A percentile compares a stretch with the other conserved stretches of the same genome.
These are phyloP conservation scores for Epinephelus awoara DNA, from an alignment of 2,797 vertebrate species.

Conservation along the genomic window DNA sequence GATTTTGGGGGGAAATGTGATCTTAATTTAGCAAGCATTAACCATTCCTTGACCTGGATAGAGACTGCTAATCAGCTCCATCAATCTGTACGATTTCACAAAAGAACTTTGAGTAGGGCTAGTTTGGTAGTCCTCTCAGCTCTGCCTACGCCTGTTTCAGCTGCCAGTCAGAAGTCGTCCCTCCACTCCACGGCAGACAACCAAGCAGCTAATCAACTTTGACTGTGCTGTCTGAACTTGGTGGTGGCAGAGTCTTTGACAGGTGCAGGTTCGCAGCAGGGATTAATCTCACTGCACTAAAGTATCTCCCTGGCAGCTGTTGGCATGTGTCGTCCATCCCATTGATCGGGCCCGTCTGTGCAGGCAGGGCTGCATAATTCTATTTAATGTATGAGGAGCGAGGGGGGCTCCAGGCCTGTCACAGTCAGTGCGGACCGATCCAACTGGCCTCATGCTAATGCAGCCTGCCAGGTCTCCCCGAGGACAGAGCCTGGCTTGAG, in stretches of 20 bases:
- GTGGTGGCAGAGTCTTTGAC: constrained; percentile 65
- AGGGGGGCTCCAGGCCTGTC: constrained; percentile 70
- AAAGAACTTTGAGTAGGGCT: constrained; percentile 18
- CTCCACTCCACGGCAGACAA: constrained; percentile 31
- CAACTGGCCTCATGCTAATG: constrained; percentile 77
- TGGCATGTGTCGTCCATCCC: constrained; percentile 77
- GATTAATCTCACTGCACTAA: constrained; percentile 75
- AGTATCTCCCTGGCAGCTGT: constrained; percentile 78
- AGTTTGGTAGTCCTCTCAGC: constrained; percentile 18
- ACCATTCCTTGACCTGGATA: not conserved
- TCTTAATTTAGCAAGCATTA: constrained; percentile 7
- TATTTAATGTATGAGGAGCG: constrained; percentile 82
- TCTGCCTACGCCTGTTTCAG: constrained; percentile 19
- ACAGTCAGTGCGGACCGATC: constrained; percentile 73
- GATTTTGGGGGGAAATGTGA: constrained; percentile 9
- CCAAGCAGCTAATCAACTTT: constrained; percentile 66
- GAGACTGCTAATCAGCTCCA: not conserved
- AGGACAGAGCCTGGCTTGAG: constrained; percentile 64
- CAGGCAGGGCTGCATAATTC: constrained; percentile 80
- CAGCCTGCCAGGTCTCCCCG: constrained; percentile 70
- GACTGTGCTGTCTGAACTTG: constrained; percentile 57
- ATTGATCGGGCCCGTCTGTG: constrained; percentile 80
- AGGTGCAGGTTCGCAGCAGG: constrained; percentile 57
- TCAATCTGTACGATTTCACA: not conserved
- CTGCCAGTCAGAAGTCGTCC: constrained; percentile 43